Percentiles rank a stretch among this genome's conserved stretches.
Conservation (phyloP, 2,797 vertebrate species). For the Melanogrammus aeglefinus region DNA sequence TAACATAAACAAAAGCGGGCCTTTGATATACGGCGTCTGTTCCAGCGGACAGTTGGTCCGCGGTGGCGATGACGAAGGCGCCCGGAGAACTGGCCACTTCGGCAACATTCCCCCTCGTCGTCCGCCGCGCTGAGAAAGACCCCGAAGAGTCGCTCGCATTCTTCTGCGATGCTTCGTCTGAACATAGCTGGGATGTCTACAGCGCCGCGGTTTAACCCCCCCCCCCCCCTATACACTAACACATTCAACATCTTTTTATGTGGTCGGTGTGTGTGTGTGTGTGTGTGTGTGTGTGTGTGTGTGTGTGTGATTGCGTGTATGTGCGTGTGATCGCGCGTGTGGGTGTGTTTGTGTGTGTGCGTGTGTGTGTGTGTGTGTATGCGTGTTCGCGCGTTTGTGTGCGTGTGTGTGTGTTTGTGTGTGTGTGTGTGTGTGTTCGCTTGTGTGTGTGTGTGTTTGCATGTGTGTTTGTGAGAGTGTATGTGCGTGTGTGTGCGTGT, state of each 20-base stretch:
- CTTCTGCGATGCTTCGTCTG: conserved; percentile 46
- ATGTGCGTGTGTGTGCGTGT: neutral
- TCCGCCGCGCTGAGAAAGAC: conserved; percentile 32
- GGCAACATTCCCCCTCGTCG: conserved; percentile 49
- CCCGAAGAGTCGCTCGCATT: conserved; percentile 56
- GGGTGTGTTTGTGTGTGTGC: neutral
- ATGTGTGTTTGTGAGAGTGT: too few relatives aligned
- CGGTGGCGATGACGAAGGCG: conserved; percentile 47
- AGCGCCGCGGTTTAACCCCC: conserved; percentile 14
- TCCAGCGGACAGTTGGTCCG: conserved; percentile 30
- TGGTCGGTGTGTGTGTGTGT: neutral
- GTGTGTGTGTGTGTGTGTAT: neutral
- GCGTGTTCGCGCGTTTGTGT: neutral
- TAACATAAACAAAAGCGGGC: conserved; percentile 59
- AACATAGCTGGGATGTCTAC: conserved; percentile 62
- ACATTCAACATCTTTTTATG: neutral
- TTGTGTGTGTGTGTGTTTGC: neutral
- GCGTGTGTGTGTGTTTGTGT: too few relatives aligned
- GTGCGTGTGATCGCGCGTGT: neutral
- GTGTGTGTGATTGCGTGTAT: neutral
- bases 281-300: neutral
- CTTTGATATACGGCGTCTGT: conserved; percentile 62
- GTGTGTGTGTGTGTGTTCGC: neutral
- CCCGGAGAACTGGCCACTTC: conserved; percentile 57
- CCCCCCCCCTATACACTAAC: neutral